phyloP scores from a whole-genome alignment of 2,113 vertebrate genomes.

The Apteryx owenii region DNA sequence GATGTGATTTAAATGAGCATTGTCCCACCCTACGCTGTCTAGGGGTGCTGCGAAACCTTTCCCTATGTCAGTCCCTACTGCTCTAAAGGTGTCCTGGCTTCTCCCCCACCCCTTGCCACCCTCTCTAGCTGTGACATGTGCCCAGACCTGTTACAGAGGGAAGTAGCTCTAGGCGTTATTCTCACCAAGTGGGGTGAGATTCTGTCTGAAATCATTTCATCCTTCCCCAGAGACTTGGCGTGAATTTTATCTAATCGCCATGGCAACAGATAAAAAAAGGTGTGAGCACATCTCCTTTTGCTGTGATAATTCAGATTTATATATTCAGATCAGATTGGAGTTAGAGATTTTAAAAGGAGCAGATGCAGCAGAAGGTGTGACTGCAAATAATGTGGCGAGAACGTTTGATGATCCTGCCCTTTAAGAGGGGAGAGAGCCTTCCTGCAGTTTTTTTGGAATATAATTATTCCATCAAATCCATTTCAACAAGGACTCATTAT shows the following conservation, averaged over 20 bases:
- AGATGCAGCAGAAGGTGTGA: conserved; percentile 80
- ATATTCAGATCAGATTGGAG: conserved; percentile 90
- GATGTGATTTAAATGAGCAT: background rate
- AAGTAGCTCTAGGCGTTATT: conserved; percentile 69
- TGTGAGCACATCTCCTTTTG: conserved; percentile 86
- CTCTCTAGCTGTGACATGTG: conserved; percentile 47
- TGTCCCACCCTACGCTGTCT: background rate
- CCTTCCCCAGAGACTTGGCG: conserved; percentile 85
- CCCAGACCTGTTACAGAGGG: conserved; percentile 75
- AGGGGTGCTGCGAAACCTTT: background rate
- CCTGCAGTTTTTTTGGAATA: conserved; percentile 74
- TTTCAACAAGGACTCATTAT: conserved; percentile 79
- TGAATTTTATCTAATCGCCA: conserved; percentile 90
- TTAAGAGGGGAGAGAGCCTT: conserved; percentile 74
- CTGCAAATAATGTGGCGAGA: conserved; percentile 79
- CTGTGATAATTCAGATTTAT: conserved; percentile 90
- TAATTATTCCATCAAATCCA: conserved; percentile 83
- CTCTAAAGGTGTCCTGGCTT: conserved; percentile 43
- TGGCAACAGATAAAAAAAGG: conserved; percentile 87
- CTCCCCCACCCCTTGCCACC: conserved; percentile 33
- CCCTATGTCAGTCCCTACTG: background rate
- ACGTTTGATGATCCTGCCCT: conserved; percentile 81
- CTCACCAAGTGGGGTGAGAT: conserved; percentile 80
- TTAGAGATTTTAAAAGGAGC: conserved; percentile 82
- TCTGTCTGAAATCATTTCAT: conserved; percentile 86